Percentiles rank a stretch among this genome's conserved stretches.
phyloP scores from a whole-genome alignment of 2,113 vertebrate species.

The Vicugna pacos region DNA sequence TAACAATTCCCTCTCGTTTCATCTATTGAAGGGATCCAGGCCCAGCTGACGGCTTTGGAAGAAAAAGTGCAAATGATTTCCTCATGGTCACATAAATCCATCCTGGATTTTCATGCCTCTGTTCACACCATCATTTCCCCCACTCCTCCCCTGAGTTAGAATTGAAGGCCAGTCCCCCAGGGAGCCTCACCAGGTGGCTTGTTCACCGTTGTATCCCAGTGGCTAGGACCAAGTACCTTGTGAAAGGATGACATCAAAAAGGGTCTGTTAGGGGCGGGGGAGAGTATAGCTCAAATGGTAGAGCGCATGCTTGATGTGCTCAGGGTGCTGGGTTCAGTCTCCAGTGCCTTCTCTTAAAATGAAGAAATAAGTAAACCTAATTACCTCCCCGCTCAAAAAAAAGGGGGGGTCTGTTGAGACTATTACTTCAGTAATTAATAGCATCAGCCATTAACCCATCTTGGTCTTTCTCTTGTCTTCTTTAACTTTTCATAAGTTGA shows the following conservation, averaged over 20 bases:
- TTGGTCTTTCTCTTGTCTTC: background rate
- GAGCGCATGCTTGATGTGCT: no score
- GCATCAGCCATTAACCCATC: background rate
- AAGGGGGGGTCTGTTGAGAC: background rate
- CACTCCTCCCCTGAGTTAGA: background rate
- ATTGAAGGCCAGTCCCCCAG: background rate
- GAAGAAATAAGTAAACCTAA: no score
- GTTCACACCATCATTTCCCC: background rate
- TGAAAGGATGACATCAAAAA: background rate
- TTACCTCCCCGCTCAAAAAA: background rate
- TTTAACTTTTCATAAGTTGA: background rate
- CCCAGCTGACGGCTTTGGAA: background rate
- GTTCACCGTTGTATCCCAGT: background rate
- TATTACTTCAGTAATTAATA: background rate
- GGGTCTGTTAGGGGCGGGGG: background rate
- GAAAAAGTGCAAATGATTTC: background rate
- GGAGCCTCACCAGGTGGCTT: background rate
- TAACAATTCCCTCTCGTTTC: conserved; percentile 42
- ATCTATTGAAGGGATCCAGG: background rate
- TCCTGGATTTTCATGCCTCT: background rate
- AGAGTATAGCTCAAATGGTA: no score
- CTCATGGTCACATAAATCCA: background rate
- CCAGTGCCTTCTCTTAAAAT: no score
- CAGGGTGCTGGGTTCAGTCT: no score
- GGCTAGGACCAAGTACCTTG: background rate